Evolutionary conservation across 2,888 invertebrate species (phyloP).

Genomic region (Erannis defoliaria): DNA sequence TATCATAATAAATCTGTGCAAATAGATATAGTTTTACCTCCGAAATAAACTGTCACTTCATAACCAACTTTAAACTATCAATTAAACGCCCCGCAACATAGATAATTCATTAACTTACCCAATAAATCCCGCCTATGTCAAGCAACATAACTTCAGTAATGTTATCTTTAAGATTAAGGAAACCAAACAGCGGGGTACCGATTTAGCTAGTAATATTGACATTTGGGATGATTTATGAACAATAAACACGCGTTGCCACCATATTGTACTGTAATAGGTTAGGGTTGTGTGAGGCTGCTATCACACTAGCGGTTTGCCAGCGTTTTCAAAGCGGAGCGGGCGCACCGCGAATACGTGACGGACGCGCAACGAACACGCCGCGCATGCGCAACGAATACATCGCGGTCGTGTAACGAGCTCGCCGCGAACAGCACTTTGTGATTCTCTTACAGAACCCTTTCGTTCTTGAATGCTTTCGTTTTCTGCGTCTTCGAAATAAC

Average conservation of each 20-base stretch:
- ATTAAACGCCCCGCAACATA: conserved; percentile 22
- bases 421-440: too few species aligned
- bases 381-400: too few species aligned
- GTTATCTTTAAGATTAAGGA: conserved; percentile 51
- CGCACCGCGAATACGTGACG: too few species aligned
- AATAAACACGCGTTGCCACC: conserved; percentile 65
- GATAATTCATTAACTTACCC: conserved; percentile 44
- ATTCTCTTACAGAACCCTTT: too few species aligned
- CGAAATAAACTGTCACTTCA: background rate
- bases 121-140: conserved; percentile 42
- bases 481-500: too few species aligned
- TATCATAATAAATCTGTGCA: too few species aligned
- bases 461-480: too few species aligned
- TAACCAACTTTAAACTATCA: conserved; percentile 15
- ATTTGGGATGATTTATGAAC: conserved; percentile 74
- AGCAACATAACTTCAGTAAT: conserved; percentile 51
- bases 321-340: too few species aligned
- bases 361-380: too few species aligned
- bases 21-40: too few species aligned
- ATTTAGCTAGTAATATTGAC: conserved; percentile 72
- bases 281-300: conserved; percentile 13
- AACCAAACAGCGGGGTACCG: conserved; percentile 54
- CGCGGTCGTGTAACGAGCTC: too few species aligned
- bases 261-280: conserved; percentile 64
- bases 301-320: too few species aligned